These are phyloP conservation scores for Anhinga rufa DNA, from an alignment of 2,113 vertebrate species.

Conservation along the genomic window DNA sequence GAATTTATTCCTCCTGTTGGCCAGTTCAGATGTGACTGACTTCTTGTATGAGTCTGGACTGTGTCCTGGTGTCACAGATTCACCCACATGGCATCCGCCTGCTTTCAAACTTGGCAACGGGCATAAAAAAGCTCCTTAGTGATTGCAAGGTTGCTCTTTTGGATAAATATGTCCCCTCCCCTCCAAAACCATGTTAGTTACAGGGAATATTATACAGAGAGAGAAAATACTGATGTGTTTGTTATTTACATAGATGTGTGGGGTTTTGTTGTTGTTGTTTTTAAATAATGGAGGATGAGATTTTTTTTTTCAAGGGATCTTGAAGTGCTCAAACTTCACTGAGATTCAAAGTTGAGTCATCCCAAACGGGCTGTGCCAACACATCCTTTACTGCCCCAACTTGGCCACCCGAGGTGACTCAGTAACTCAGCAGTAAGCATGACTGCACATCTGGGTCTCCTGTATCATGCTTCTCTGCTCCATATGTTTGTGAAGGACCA, in stretches of 20 bases:
- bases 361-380: background rate
- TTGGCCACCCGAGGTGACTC: background rate
- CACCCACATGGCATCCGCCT: background rate
- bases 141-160: background rate
- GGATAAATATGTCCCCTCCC: background rate
- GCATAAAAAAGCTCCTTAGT: background rate
- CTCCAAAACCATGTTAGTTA: background rate
- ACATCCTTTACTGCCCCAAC: background rate
- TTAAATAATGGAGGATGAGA: background rate
- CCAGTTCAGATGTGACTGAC: background rate
- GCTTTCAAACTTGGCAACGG: background rate
- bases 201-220: background rate
- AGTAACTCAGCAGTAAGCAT: background rate
- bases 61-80: background rate
- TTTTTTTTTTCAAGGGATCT: background rate
- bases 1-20: background rate
- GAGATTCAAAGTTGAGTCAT: background rate
- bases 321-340: background rate
- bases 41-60: background rate
- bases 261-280: background rate
- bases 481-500: background rate
- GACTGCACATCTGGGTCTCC: background rate
- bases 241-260: background rate
- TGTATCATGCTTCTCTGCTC: background rate
- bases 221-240: background rate